Conservation (phyloP, 2,888 invertebrate genomes). For the Lasioglossum zephyrum region DNA sequence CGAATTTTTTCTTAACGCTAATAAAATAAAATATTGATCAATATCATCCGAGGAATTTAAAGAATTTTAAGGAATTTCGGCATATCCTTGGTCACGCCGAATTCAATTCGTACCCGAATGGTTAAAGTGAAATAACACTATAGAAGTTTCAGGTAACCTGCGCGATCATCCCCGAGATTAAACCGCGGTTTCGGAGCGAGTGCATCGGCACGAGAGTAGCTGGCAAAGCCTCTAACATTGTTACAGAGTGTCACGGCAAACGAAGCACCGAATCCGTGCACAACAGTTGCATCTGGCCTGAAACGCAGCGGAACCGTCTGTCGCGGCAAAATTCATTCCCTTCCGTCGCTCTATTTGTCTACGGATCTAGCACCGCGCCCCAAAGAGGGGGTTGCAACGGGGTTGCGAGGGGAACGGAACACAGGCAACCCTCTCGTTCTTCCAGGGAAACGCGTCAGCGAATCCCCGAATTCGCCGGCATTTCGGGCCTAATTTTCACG, state of each 20-base stretch:
- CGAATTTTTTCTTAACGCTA: background rate
- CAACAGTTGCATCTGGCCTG: conserved; percentile 4
- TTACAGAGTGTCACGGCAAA: background rate
- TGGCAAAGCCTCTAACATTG: background rate
- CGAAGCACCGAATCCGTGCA: conserved; percentile 6
- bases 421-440: conserved; percentile 32
- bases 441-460: conserved; percentile 33
- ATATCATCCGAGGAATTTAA: too few relatives aligned
- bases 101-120: background rate
- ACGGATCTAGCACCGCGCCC: conserved; percentile 34
- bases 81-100: too few relatives aligned
- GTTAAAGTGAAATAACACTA: background rate
- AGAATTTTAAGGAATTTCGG: too few relatives aligned
- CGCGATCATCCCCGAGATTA: background rate
- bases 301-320: conserved; percentile 12
- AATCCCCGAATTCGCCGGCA: conserved; percentile 59
- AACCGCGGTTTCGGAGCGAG: background rate
- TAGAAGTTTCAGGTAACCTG: background rate
- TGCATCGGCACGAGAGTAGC: background rate
- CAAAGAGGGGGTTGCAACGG: background rate
- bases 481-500: conserved; percentile 69
- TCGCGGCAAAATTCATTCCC: conserved; percentile 43
- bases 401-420: conserved; percentile 10
- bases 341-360: conserved; percentile 53
- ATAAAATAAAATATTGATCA: too few relatives aligned